Evolutionary conservation across 2,888 invertebrate genomes (phyloP), one percentile per base, ranked within the genome.

Genomic region (Phengaris alcon): DNA sequence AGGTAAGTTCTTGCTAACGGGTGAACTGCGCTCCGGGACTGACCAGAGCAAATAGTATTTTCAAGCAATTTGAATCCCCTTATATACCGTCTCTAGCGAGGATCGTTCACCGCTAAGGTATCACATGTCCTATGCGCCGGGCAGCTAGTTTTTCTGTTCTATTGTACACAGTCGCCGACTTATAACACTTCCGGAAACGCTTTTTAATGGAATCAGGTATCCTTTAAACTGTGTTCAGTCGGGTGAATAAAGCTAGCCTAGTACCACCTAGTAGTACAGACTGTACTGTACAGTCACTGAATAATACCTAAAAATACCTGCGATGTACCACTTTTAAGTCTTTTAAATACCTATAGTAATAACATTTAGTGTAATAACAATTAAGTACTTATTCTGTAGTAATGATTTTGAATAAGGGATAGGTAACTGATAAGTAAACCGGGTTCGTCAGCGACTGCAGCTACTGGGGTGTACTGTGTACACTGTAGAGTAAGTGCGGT

Each of bases 1-100:
- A 76, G 78, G 79, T 76, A 80, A 79, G 79, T 79, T 77, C 76
- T 80, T 82, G 76, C 86, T 85, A 85, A 85, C 73, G 78, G 85
- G 84, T 82, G 82, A 83, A 87, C 88, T 88, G 83, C 85, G 88
- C 90, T 88, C 91, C 83, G 85, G 90, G 84, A 79, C 84, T 82
- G 84, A 88, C 91, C 91, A 89, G 91, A 91, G 93, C 91, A 88
- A 92, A 87, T 93, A 90, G 82, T 88, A 85, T 81, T 76, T 79
- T 84, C 79, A 80, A 78, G 78, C 79, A 74, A 77, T 78, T 79
- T 82, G 75, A 68, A 75, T 78, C 78, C 80, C 84, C 83, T 90
- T 93, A 84, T 93, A 93, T 91, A 89, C 82, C 75, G 52, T 77
- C 64, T 77, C 77, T 79, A 77, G 79, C 77, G 81, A 82, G 84